phyloP scores from a whole-genome alignment of 2,113 vertebrate species.

The Saiga tatarica region DNA sequence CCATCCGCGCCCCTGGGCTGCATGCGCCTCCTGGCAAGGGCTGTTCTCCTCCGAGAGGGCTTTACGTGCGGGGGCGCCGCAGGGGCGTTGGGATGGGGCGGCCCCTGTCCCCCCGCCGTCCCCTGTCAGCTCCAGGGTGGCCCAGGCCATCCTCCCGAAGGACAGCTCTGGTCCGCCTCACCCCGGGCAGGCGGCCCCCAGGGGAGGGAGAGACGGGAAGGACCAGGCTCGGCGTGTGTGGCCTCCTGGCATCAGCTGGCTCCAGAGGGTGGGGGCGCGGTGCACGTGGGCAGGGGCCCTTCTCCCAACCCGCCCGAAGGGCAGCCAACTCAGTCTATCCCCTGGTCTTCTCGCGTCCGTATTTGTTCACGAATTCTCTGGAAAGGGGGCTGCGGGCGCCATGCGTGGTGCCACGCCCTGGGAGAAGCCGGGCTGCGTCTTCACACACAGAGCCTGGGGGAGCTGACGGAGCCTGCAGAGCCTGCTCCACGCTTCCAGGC shows the following conservation, averaged over 20 bases:
- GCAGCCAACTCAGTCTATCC: background rate
- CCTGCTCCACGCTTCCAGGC: background rate
- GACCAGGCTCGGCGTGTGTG: background rate
- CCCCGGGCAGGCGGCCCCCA: background rate
- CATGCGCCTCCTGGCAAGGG: background rate
- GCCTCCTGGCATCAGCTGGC: background rate
- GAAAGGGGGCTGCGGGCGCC: background rate
- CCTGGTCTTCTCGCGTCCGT: background rate
- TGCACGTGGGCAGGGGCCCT: background rate
- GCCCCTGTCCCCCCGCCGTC: background rate
- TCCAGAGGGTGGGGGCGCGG: background rate
- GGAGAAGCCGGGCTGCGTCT: background rate
- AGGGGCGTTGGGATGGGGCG: rapidly evolving
- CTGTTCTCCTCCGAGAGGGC: background rate
- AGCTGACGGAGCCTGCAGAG: background rate
- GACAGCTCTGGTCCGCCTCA: background rate
- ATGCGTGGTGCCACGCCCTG: background rate
- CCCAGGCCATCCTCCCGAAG: rapidly evolving
- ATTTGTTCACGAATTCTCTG: constrained; percentile 28
- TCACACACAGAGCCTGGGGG: background rate
- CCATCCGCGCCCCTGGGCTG: rapidly evolving
- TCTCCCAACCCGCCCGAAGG: background rate
- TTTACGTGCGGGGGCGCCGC: too few species aligned
- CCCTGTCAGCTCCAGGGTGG: background rate
- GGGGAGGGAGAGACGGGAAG: background rate